phyloP scores from a whole-genome alignment of 35 echinoderm and acorn worm species.

The Ophiothrix spiculata region DNA sequence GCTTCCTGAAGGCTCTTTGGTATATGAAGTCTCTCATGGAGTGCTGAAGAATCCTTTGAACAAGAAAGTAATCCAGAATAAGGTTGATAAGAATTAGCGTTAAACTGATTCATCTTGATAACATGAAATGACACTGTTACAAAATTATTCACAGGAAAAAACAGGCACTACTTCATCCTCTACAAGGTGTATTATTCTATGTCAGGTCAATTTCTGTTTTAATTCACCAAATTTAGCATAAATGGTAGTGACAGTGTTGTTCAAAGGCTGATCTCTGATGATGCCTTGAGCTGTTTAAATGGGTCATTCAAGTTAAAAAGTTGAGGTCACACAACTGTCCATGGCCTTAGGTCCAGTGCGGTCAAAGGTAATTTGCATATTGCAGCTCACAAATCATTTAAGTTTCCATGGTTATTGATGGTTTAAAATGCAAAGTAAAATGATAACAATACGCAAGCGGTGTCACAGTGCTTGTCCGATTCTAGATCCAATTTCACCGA shows the following conservation, averaged over 20 bases:
- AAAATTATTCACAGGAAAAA: not conserved
- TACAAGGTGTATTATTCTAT: too few species aligned
- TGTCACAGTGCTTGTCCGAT: not conserved
- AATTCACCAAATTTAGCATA: not conserved
- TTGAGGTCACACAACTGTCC: too few species aligned
- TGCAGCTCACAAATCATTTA: too few species aligned
- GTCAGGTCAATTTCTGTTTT: not conserved
- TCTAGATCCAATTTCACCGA: not conserved
- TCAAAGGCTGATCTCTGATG: not conserved
- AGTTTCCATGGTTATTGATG: too few species aligned
- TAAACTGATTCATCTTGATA: not conserved
- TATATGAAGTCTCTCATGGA: constrained; percentile 83
- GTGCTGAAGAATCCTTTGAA: constrained; percentile 75
- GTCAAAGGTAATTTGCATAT: too few species aligned
- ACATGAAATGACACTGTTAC: not conserved
- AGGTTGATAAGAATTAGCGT: not conserved
- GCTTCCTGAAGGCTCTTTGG: constrained; percentile 72
- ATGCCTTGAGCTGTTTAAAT: not conserved
- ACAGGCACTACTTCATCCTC: too few species aligned
- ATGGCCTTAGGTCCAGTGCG: too few species aligned
- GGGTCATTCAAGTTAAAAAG: not conserved
- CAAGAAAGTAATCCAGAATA: constrained; percentile 1
- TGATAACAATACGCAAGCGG: too few species aligned
- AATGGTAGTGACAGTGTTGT: not conserved
- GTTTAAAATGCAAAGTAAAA: too few species aligned